These are phyloP conservation scores for Xylota segnis DNA, from an alignment of 2,888 invertebrate genomes.

Conservation along the genomic window DNA sequence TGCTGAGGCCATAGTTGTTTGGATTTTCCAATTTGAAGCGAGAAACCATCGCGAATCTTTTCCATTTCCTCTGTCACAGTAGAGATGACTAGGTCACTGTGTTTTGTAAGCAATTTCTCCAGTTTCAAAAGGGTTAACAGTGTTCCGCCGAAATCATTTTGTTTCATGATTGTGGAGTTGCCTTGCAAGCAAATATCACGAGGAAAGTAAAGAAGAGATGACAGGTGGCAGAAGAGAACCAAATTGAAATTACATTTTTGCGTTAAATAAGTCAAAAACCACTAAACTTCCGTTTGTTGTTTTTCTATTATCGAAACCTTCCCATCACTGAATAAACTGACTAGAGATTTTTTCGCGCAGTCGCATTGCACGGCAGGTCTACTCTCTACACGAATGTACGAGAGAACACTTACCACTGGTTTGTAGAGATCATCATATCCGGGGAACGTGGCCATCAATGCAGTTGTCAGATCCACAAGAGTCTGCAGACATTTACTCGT, in stretches of 20 bases:
- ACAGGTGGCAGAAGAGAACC: neutral
- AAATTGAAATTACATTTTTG: too few relatives aligned
- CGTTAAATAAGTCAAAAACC: too few relatives aligned
- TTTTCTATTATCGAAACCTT: too few relatives aligned
- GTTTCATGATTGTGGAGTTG: neutral
- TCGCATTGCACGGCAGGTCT: neutral
- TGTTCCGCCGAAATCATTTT: neutral
- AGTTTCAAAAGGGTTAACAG: neutral
- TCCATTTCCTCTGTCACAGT: neutral
- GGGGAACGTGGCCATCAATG: constrained; percentile 86
- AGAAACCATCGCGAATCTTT: neutral
- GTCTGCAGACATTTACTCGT: constrained; percentile 86
- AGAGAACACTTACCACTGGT: constrained; percentile 84
- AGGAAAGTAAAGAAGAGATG: neutral
- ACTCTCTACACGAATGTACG: neutral
- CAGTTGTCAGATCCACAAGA: constrained; percentile 87
- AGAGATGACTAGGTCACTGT: neutral
- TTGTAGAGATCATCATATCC: constrained; percentile 85
- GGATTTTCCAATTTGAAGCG: too few relatives aligned
- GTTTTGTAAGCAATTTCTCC: neutral
- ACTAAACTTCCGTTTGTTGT: too few relatives aligned
- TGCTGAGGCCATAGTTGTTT: too few relatives aligned
- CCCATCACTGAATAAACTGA: neutral
- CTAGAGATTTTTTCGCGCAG: neutral
- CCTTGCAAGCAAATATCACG: neutral